Evolutionary conservation across 2,888 invertebrate genomes (phyloP), one percentile per base, ranked within the genome.

Genomic region (Drosophila rellima): DNA sequence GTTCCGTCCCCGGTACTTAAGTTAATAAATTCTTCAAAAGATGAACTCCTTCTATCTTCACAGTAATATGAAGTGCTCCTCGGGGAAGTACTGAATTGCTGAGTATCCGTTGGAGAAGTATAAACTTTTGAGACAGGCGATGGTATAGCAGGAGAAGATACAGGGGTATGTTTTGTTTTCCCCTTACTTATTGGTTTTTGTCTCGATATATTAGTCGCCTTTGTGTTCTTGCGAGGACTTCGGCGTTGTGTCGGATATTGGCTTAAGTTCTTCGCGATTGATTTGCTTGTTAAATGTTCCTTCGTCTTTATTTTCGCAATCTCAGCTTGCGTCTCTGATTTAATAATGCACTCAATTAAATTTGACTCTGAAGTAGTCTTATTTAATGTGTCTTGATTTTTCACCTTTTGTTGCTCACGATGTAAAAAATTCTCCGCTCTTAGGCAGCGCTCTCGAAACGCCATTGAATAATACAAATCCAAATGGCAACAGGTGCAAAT

Each of bases 401-500:
- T 31, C 3, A 29, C 13, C 2, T 37, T 65, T 8, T 23, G 33
- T 7, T 18, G 18, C 1, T 7, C 42, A 10, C 8, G n/a, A 18
- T 47, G 57, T 17, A 75, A 13, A 5, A 37, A 42, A 2, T 59
- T 13, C 29, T 75, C 45, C 7, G 77, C 63, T 20, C 35, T 63
- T 2, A 75, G 40, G 18, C 74, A 75, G 33, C 77, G 67, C 10
- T 75, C 60, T 2, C 74, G 40, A 45, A 77, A 75, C 2, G 63
- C 31, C 11, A 77, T 60, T 31, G 74, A 54, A 52, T 75, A 51
- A 33, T 76, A 62, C 15, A 75, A 48, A 18, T 75, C 74, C 52
- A 71, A 45, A 26, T 75, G 63, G 15, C 74, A 75, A 35, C 74
- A 75, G 15, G 77, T 62, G 44, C 74, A 75, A 60, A 75, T 75